Evolutionary conservation across 2,888 invertebrate genomes (phyloP).

Genomic region (Rhamnusium bicolor): DNA sequence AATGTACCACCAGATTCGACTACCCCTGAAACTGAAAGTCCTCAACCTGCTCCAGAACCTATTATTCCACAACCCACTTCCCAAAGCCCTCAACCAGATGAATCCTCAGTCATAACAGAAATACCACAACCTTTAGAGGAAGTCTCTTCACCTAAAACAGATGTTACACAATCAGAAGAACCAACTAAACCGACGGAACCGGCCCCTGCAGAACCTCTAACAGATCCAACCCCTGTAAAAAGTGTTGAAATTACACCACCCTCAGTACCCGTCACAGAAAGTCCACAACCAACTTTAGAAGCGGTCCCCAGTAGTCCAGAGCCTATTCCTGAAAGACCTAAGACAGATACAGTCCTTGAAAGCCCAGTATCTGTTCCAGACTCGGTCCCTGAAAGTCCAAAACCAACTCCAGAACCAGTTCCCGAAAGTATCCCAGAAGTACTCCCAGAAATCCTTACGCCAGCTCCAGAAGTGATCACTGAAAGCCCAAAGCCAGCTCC

Average conservation of each 20-base stretch:
- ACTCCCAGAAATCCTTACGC: constrained; percentile 36
- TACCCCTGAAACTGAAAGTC: background rate
- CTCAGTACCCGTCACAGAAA: constrained; percentile 25
- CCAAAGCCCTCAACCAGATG: constrained; percentile 36
- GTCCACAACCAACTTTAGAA: constrained; percentile 30
- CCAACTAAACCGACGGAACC: background rate
- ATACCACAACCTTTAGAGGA: constrained; percentile 25
- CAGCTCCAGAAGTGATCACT: constrained; percentile 28
- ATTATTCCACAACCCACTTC: constrained; percentile 48
- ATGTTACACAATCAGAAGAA: no score
- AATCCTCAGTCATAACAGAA: constrained; percentile 3
- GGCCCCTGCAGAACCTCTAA: constrained; percentile 48
- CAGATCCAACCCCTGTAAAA: background rate
- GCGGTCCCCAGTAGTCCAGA: constrained; percentile 20
- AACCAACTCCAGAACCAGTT: constrained; percentile 1
- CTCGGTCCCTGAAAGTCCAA: constrained; percentile 8
- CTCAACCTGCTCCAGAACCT: constrained; percentile 42
- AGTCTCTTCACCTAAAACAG: constrained; percentile 24
- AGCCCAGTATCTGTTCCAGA: constrained; percentile 35
- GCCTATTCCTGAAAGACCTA: constrained; percentile 26
- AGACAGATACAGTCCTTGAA: constrained; percentile 20
- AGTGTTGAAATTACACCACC: background rate
- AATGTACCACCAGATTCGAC: constrained; percentile 35
- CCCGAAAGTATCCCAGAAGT: constrained; percentile 33
- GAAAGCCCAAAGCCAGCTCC: constrained; percentile 37